Evolutionary conservation across 2,888 invertebrate species (phyloP).

Genomic region (Junonia oenone): DNA sequence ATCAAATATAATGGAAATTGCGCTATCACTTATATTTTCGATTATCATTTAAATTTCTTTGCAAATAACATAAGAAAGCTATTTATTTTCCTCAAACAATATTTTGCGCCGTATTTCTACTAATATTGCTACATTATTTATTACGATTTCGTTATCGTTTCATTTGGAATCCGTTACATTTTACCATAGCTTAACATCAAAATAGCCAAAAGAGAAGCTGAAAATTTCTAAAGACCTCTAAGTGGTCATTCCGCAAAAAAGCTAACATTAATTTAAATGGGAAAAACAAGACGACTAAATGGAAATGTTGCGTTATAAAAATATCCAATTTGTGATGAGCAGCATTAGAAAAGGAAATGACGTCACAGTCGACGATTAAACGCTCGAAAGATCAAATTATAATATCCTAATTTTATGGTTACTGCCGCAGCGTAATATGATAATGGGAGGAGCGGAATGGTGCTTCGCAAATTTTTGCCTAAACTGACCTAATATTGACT

Average conservation of each 20-base stretch:
- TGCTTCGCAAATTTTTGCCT: slow-evolving; percentile 14
- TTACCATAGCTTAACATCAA: no score
- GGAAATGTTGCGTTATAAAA: background rate
- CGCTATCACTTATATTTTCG: background rate
- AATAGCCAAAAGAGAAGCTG: no score
- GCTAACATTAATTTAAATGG: background rate
- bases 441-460: slow-evolving; percentile 26
- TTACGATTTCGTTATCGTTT: no score
- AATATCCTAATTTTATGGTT: slow-evolving; percentile 31
- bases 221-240: no score
- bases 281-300: background rate
- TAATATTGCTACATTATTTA: no score
- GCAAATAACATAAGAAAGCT: background rate
- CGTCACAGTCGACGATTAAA: slow-evolving; percentile 27
- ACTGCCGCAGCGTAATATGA: slow-evolving; percentile 27
- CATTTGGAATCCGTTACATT: no score
- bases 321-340: background rate
- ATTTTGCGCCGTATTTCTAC: no score
- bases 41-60: background rate
- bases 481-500: slow-evolving; percentile 8
- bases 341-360: slow-evolving; percentile 12
- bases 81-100: no score
- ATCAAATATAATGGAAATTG: background rate
- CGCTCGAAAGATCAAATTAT: slow-evolving; percentile 28
- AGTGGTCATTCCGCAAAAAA: no score